phyloP scores from a whole-genome alignment of 2,797 vertebrate genomes.

The Rhabdomys pumilio region DNA sequence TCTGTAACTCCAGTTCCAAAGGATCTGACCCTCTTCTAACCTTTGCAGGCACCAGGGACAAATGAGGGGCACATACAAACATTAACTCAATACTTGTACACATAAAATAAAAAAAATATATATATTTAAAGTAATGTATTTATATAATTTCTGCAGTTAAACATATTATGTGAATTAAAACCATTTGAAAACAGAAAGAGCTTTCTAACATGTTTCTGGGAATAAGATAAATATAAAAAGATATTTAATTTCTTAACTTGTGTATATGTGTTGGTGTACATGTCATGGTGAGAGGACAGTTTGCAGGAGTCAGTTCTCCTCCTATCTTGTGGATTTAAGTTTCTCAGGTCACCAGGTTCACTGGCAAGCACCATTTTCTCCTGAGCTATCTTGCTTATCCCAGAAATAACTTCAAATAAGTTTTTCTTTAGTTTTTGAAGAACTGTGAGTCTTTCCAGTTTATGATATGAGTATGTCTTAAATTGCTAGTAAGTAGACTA shows the following conservation, averaged over 20 bases:
- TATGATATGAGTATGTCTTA: constrained; percentile 35
- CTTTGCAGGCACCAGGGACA: not conserved
- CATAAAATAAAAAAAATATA: not conserved
- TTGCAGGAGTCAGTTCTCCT: not conserved
- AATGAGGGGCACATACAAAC: not conserved
- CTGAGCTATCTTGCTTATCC: not conserved
- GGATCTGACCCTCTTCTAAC: not conserved
- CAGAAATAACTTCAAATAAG: constrained; percentile 48
- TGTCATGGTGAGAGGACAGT: not conserved
- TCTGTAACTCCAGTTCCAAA: not conserved
- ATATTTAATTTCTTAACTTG: not conserved
- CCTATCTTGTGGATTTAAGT: not conserved
- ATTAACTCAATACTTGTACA: not conserved
- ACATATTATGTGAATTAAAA: constrained; percentile 55
- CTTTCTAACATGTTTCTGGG: constrained; percentile 27
- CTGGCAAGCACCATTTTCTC: not conserved
- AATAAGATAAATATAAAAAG: constrained; percentile 54
- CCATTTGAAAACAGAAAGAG: constrained; percentile 46
- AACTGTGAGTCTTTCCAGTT: constrained; percentile 26
- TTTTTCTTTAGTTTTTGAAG: constrained; percentile 57
- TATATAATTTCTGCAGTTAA: constrained; percentile 19
- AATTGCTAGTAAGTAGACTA: not conserved
- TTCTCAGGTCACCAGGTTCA: not conserved
- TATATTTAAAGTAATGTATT: not conserved
- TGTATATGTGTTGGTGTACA: not conserved